Evolutionary conservation across 2,888 invertebrate genomes (phyloP).

Genomic region (Aelia acuminata): DNA sequence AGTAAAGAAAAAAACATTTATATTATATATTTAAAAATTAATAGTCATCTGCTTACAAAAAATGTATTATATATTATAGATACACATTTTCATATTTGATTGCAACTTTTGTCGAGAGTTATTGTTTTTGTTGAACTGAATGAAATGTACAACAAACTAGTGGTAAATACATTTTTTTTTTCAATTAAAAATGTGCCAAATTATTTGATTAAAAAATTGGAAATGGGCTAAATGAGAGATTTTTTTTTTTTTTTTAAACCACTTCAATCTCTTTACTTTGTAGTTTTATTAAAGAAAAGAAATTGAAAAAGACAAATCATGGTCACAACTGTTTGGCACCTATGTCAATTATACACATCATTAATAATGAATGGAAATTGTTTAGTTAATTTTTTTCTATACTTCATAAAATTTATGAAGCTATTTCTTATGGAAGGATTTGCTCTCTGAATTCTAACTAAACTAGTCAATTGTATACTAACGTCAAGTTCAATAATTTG

Average conservation of each 20-base stretch:
- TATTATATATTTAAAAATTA: background rate
- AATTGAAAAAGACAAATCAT: background rate
- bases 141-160: background rate
- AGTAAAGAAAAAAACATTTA: background rate
- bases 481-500: background rate
- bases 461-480: conserved; percentile 10
- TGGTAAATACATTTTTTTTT: background rate
- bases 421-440: background rate
- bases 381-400: background rate
- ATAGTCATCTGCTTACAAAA: background rate
- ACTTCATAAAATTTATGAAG: background rate
- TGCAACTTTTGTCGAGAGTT: background rate
- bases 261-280: too few relatives aligned
- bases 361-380: background rate
- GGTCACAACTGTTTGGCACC: conserved; percentile 1
- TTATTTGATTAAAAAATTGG: too few relatives aligned
- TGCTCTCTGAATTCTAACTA: background rate
- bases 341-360: background rate
- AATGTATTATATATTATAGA: background rate
- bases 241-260: too few relatives aligned
- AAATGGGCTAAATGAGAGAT: background rate
- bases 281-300: too few relatives aligned
- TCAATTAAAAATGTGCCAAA: background rate
- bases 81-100: background rate
- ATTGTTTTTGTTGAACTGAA: background rate